Evolutionary conservation across 2,888 invertebrate genomes (phyloP).

Genomic region (Lycocerus yunnanus): DNA sequence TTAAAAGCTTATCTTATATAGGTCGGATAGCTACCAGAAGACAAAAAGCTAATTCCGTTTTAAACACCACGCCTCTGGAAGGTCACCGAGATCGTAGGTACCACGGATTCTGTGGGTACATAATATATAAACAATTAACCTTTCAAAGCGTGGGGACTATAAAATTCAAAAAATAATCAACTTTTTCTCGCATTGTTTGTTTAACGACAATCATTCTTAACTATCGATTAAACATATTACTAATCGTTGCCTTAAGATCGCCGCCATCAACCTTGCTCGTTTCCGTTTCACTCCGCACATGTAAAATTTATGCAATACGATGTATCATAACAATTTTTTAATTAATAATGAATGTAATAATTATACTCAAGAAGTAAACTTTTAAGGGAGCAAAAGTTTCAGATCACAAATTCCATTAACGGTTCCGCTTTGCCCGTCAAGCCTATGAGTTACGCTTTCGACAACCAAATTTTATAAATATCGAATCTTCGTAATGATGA

Average conservation of each 20-base stretch:
- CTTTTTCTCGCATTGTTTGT: neutral
- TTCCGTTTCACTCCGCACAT: neutral
- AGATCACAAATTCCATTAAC: neutral
- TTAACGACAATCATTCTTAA: neutral
- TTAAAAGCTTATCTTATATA: constrained; percentile 34
- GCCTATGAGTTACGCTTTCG: neutral
- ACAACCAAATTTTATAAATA: neutral
- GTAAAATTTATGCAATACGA: neutral
- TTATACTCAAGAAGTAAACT: neutral
- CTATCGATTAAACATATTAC: neutral
- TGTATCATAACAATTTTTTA: neutral
- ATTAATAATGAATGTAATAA: neutral
- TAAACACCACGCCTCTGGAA: constrained; percentile 34
- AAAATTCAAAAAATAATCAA: constrained; percentile 10
- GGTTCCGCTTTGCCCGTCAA: neutral
- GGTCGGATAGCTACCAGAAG: constrained; percentile 26
- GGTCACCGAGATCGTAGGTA: constrained; percentile 30
- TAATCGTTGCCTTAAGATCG: neutral
- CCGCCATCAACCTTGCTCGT: neutral
- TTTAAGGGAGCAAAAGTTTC: neutral
- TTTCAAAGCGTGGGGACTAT: constrained; percentile 48
- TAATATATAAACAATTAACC: constrained; percentile 14
- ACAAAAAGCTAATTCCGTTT: constrained; percentile 22
- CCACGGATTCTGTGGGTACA: constrained; percentile 19
- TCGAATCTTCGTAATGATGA: neutral